Base-by-base conservation (phyloP, 2,888 invertebrate species). In the Calameuta idolon region DNA sequence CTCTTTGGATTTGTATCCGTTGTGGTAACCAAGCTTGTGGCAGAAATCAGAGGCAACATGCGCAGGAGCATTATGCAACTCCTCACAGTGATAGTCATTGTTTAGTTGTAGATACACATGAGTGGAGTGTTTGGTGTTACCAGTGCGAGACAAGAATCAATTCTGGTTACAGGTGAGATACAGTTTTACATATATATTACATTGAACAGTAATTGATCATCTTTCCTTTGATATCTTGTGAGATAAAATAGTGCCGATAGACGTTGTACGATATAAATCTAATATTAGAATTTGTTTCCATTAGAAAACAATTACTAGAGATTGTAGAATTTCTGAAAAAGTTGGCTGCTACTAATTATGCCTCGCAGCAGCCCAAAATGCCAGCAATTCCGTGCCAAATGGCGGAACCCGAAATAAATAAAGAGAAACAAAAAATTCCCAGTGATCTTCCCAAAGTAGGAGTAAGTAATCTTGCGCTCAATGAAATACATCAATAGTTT, bases 21-120 rank as follows among this genome's bases (percentile, higher is more conserved):
- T 98, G 97, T 91, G 97, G 96, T 3, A 92, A 95, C 73, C 95
- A 96, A 88, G 93, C 95, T 34, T 97, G 97, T 90, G 96, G 96
- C 3, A 93, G 95, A 75, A 92, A 93, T 9, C 93, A 94, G 76
- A 94, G 94, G 86, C 93, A 94, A 84, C 97, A 97, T 91, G 96
- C 96, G 0, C 89, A 95, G 34, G 93, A 94, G 82, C 98, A 98
- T 92, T 96, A 93, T 89, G 93, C 94, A 89, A 95, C 94, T 1
- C 95, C 96, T 0, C 95, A 94, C 87, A 96, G 96, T 0, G 96
- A 96, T 89, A 94, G 93, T 74, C 97, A 97, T 92, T 93, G 94
- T 2, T 89, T 97, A 79, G 95, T 94, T 69, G 93, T 96, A 81
- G 95, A 96, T 89, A 95, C 95, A 35, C 94, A 94, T 68, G 92